phyloP scores from a whole-genome alignment of 2,113 vertebrate species.

The Scolopax mira region DNA sequence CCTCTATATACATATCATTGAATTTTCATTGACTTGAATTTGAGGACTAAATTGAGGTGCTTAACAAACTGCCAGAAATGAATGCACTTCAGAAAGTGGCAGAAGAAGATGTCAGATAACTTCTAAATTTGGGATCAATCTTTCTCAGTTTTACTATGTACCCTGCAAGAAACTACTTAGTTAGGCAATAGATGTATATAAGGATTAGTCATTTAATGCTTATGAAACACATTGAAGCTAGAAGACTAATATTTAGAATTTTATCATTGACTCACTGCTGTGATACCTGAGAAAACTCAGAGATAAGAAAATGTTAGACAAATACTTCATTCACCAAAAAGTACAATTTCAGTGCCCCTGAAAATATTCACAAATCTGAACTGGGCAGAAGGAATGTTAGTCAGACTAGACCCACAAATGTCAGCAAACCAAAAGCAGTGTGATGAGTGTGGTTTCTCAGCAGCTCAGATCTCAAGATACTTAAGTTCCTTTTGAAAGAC shows the following conservation, averaged over 20 bases:
- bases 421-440: not conserved
- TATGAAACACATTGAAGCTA: not conserved
- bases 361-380: not conserved
- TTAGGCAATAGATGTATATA: not conserved
- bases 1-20: not conserved
- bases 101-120: not conserved
- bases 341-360: not conserved
- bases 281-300: not conserved
- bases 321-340: not conserved
- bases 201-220: not conserved
- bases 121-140: not conserved
- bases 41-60: not conserved
- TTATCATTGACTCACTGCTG: not conserved
- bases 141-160: not conserved
- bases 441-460: not conserved
- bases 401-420: not conserved
- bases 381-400: not conserved
- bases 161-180: not conserved
- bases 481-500: not conserved
- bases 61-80: not conserved
- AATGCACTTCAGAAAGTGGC: too few species aligned
- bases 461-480: not conserved
- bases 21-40: not conserved
- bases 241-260: not conserved
- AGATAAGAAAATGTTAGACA: not conserved